A percentile compares a stretch with the other conserved stretches of the same genome.
These are phyloP conservation scores for Monochamus saltuarius DNA, from an alignment of 1,140 invertebrate genomes.

Conservation along the genomic window DNA sequence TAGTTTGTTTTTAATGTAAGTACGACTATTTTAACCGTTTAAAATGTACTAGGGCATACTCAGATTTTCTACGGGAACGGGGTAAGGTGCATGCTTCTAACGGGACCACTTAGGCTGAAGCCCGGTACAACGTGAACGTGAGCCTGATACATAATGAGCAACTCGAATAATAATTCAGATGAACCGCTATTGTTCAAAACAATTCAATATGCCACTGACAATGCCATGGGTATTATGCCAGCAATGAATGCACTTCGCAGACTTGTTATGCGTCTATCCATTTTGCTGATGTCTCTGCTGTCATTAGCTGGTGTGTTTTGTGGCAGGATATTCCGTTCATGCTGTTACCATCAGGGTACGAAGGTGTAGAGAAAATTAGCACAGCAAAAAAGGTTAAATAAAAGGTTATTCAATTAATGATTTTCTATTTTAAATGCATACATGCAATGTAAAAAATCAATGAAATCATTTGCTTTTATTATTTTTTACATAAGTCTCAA, in stretches of 20 bases:
- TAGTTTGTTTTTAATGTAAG: no score
- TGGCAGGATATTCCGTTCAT: no score
- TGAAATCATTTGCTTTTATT: no score
- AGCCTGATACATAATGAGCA: slow-evolving; percentile 18
- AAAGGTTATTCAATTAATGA: no score
- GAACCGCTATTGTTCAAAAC: slow-evolving; percentile 19
- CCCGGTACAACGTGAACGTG: slow-evolving; percentile 3
- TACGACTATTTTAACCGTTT: no score
- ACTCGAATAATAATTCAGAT: slow-evolving; percentile 20
- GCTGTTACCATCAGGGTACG: no score
- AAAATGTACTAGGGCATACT: no score
- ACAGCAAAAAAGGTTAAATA: no score
- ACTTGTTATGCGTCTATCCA: not conserved
- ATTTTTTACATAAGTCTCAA: no score
- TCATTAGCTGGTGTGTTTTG: slow-evolving; percentile 5
- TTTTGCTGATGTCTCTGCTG: slow-evolving; percentile 7
- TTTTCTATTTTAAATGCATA: no score
- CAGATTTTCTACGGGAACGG: not conserved
- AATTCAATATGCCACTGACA: slow-evolving; percentile 20
- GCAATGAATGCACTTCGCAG: not conserved
- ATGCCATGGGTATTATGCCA: slow-evolving; percentile 3
- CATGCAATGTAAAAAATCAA: no score
- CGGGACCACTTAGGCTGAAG: slow-evolving; percentile 15
- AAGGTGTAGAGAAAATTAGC: no score
- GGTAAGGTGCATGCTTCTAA: not conserved